Base-by-base conservation (phyloP, 2,113 vertebrate species). In the Syrmaticus mikado region DNA sequence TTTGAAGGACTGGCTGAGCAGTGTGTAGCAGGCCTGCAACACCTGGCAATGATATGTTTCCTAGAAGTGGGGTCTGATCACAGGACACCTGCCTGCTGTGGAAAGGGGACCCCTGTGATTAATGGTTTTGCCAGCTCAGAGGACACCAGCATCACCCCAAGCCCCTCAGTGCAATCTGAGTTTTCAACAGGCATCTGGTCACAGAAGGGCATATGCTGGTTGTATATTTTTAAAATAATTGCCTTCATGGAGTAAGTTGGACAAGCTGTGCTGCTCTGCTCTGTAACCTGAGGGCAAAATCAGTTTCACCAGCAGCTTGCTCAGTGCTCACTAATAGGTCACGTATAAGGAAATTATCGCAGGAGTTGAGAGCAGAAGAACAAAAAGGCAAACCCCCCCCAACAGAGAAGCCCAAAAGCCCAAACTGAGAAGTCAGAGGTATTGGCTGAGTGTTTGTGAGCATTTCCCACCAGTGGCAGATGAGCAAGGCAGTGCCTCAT, bases 401-500 rank as follows among this genome's bases (percentile, higher is more conserved):
- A 72, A 38, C n/a, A 66, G 36, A 81, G 71, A 76, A 81, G 50
- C 13, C 48, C 50, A 17, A 62, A 55, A 84, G 4, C 27, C 34
- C 67, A 64, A 4, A n/a, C 64, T 48, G 30, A 55, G 14, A 71
- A 41, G 57, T 24, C 11, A 28, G 25, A 36, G 24, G 57, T 55
- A 13, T 64, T 34, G 34, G n/a, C 64, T 17, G 27, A 25, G 22
- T n/a, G 32, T 36, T 30, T 0, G 5, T 68, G 43, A 21, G 16
- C 18, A 0, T 70, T 88, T 85, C 80, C 80, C n/a, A 34, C n/a
- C 80, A 46, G 32, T 9, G 62, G 27, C 48, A 60, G 27, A 14
- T 24, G 19, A 75, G 41, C 6, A 6, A 32, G 75, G 28, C 45
- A 34, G 9, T 58, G 48, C 48, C 43, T 70, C 0, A 0, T n/a